Evolutionary conservation across 2,888 invertebrate species (phyloP).

Genomic region (Camponotus fellah): DNA sequence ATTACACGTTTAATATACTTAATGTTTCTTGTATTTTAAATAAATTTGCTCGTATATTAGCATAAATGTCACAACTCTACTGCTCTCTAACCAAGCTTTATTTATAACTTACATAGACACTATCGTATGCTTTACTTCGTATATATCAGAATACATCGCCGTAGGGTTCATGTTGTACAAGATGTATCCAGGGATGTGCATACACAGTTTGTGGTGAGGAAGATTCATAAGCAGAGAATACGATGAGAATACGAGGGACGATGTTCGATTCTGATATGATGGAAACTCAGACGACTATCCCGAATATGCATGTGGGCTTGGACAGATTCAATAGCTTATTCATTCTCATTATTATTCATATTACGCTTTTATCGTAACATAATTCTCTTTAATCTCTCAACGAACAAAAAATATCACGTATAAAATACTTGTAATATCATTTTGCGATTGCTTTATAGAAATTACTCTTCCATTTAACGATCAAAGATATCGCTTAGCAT

Average conservation of each 20-base stretch:
- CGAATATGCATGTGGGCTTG: conserved; percentile 62
- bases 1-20: background rate
- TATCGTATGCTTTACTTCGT: conserved; percentile 50
- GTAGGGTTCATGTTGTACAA: conserved; percentile 36
- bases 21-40: conserved; percentile 12
- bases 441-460: background rate
- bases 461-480: background rate
- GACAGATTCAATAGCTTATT: conserved; percentile 58
- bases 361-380: conserved; percentile 15
- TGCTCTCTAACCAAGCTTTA: conserved; percentile 25
- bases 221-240: conserved; percentile 65
- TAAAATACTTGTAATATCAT: background rate
- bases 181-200: conserved; percentile 47
- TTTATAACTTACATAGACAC: conserved; percentile 54
- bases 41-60: conserved; percentile 7
- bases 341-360: conserved; percentile 44
- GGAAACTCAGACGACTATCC: conserved; percentile 61
- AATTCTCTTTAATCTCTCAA: background rate
- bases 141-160: conserved; percentile 42
- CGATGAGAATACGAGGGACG: conserved; percentile 10
- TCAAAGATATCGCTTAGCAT: background rate
- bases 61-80: conserved; percentile 31
- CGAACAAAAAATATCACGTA: background rate
- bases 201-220: conserved; percentile 56
- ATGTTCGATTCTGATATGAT: conserved; percentile 58